A percentile compares a stretch with the other conserved stretches of the same genome.
Conservation (phyloP, 2,888 invertebrate genomes). For the Nomada lathburiana region DNA sequence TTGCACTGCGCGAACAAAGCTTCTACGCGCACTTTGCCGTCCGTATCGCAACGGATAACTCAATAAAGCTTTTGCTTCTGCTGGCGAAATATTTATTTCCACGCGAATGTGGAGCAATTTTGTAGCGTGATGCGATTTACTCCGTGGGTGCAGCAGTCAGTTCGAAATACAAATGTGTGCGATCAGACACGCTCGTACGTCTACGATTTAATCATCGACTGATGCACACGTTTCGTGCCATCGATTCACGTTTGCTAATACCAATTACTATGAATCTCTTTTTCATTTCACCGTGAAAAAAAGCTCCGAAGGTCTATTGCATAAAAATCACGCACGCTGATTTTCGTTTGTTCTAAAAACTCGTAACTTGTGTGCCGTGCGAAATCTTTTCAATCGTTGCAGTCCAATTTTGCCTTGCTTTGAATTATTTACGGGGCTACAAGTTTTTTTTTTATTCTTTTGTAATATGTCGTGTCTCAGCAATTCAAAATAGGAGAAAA, state of each 20-base stretch:
- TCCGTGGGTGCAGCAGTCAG: background rate
- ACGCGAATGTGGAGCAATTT: slow-evolving; percentile 22
- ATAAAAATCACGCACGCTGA: too few relatives aligned
- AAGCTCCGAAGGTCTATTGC: too few relatives aligned
- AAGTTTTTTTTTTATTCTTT: too few relatives aligned
- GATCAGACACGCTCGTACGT: slow-evolving; percentile 1
- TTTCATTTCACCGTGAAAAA: background rate
- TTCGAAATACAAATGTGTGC: background rate
- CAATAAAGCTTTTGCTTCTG: slow-evolving; percentile 34
- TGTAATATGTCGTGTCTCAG: too few relatives aligned
- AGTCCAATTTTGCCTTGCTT: too few relatives aligned
- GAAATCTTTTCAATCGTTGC: too few relatives aligned
- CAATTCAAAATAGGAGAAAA: too few relatives aligned
- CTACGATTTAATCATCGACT: slow-evolving; percentile 38
- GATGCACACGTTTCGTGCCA: slow-evolving; percentile 26
- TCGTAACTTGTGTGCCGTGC: too few relatives aligned
- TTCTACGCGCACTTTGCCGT: slow-evolving; percentile 18
- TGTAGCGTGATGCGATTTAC: slow-evolving; percentile 25
- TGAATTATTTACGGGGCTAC: too few relatives aligned
- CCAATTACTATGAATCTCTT: background rate
- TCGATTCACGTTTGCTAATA: slow-evolving; percentile 26
- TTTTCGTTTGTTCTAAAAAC: too few relatives aligned
- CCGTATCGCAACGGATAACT: slow-evolving; percentile 43
- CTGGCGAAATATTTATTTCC: slow-evolving; percentile 55
- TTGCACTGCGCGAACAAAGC: slow-evolving; percentile 8